A percentile compares a stretch with the other conserved stretches of the same genome.
These are phyloP conservation scores for Calliopsis andreniformis DNA, from an alignment of 1,140 invertebrate species.

Conservation along the genomic window DNA sequence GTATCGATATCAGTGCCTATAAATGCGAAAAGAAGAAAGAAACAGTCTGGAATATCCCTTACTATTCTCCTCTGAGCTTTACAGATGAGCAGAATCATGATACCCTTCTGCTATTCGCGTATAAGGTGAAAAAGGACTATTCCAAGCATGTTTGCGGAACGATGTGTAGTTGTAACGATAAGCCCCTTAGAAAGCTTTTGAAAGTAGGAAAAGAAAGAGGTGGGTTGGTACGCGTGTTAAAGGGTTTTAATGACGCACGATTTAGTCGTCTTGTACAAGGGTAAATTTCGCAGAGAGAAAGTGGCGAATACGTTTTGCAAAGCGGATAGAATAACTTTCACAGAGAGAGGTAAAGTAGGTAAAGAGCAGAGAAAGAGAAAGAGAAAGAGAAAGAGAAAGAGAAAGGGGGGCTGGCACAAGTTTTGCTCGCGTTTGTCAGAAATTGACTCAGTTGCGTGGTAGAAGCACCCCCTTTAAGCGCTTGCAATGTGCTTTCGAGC, in stretches of 20 bases:
- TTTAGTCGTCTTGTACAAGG: not conserved
- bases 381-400: not conserved
- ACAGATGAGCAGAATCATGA: no score
- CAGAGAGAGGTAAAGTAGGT: not conserved
- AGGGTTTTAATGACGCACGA: not conserved
- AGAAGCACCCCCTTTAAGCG: not conserved
- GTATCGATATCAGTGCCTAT: no score
- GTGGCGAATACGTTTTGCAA: no score
- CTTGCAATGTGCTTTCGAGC: not conserved
- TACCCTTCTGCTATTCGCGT: no score
- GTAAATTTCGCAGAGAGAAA: no score
- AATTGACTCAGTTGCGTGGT: constrained; percentile 1
- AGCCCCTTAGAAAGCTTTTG: not conserved
- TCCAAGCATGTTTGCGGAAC: not conserved
- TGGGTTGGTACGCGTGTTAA: no score
- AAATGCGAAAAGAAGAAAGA: no score
- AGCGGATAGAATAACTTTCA: not conserved
- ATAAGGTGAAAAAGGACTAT: not conserved
- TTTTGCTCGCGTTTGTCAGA: constrained; percentile 6
- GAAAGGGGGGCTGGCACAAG: not conserved
- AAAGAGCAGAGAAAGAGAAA: not conserved
- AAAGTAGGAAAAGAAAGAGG: not conserved
- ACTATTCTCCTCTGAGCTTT: no score
- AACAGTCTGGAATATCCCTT: no score
- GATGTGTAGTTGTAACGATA: not conserved